Conservation (phyloP, 2,797 vertebrate species). For the Gouania willdenowi region DNA sequence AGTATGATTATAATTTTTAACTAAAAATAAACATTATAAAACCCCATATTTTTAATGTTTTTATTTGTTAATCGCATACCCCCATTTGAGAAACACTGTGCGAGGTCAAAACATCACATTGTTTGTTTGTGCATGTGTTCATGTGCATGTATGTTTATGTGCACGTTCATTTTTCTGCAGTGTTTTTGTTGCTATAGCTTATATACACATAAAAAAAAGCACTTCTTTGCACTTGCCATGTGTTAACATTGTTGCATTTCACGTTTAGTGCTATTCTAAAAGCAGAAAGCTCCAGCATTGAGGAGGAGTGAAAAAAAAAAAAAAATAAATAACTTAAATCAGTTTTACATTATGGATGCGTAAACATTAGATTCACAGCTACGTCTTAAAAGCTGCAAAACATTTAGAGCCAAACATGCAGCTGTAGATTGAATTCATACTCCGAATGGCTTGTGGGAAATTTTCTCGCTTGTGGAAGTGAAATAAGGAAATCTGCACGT, state of each 20-base stretch:
- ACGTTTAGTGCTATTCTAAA: conserved; percentile 27
- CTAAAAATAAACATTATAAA: no score
- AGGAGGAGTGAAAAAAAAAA: conserved; percentile 18
- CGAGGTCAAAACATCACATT: neutral
- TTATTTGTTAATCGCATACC: no score
- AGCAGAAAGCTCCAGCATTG: conserved; percentile 19
- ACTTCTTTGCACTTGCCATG: conserved; percentile 11
- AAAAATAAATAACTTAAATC: no score
- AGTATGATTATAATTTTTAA: no score
- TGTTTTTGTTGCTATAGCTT: no score
- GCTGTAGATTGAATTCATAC: neutral
- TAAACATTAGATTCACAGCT: conserved; percentile 21
- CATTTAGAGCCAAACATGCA: neutral
- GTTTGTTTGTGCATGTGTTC: neutral
- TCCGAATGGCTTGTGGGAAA: neutral
- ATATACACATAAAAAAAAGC: no score
- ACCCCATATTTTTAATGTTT: no score
- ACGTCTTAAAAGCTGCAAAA: conserved; percentile 8
- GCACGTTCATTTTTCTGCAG: no score
- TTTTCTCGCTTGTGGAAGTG: neutral
- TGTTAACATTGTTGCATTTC: conserved; percentile 21
- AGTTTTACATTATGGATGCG: conserved; percentile 7
- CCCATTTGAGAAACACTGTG: no score
- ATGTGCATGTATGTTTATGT: neutral
- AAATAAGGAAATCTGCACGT: neutral